Evolutionary conservation across 2,797 vertebrate species (phyloP).

Genomic region (Enteromius mattozi): DNA sequence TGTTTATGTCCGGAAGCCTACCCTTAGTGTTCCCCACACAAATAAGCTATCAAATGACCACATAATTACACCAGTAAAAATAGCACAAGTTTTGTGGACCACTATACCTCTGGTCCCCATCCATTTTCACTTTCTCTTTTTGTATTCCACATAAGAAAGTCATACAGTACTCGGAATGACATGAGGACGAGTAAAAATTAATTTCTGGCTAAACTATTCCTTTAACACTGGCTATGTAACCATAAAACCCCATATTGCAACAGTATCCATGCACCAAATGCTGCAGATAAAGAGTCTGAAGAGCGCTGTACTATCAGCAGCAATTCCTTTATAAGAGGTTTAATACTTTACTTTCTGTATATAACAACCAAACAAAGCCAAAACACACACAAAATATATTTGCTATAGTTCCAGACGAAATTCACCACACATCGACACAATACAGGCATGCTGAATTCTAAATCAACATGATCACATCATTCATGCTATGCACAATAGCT

Average conservation of each 20-base stretch:
- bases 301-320: conserved; percentile 38
- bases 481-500: conserved; percentile 12
- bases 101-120: neutral
- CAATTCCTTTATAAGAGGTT: neutral
- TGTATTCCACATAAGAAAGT: neutral
- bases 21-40: neutral
- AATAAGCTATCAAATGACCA: neutral
- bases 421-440: neutral
- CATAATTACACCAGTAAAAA: neutral
- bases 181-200: neutral
- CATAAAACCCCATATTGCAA: neutral
- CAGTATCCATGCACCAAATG: conserved; percentile 6
- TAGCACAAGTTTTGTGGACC: neutral
- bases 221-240: neutral
- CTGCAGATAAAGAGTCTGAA: conserved; percentile 51
- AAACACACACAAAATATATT: neutral
- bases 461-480: neutral
- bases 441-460: conserved; percentile 12
- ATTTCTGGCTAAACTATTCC: neutral
- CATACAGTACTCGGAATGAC: neutral
- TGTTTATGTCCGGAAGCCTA: neutral
- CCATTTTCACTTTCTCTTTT: neutral
- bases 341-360: neutral
- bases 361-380: neutral
- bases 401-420: neutral